Percentiles rank a stretch among this genome's conserved stretches.
These are phyloP conservation scores for Ceramica pisi DNA, from an alignment of 2,888 invertebrate genomes.

Conservation along the genomic window DNA sequence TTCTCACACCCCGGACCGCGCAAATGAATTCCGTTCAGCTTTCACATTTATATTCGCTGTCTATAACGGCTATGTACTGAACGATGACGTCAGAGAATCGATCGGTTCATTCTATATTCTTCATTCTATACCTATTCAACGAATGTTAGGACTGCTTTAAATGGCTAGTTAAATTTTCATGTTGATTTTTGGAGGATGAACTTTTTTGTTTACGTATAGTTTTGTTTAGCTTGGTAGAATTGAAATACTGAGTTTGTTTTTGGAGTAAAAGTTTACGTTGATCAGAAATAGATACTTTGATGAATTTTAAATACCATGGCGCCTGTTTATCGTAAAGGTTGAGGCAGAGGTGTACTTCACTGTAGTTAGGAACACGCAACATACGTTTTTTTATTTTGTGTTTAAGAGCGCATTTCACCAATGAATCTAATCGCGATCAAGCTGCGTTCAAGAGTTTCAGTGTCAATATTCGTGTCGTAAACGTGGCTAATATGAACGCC, in stretches of 20 bases:
- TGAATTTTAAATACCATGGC: too few species aligned
- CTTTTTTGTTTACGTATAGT: background rate
- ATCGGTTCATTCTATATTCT: constrained; percentile 31
- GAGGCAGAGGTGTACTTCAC: background rate
- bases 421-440: too few species aligned
- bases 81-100: constrained; percentile 64
- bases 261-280: background rate
- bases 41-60: constrained; percentile 31
- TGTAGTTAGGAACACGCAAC: too few species aligned
- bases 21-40: constrained; percentile 38
- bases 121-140: constrained; percentile 18
- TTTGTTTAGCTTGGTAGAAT: background rate
- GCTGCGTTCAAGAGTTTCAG: too few species aligned
- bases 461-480: too few species aligned
- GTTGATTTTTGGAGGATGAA: background rate
- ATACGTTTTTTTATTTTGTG: too few species aligned
- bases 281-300: background rate
- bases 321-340: background rate
- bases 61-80: constrained; percentile 35
- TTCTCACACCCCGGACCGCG: constrained; percentile 13
- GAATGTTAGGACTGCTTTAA: background rate
- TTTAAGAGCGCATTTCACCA: too few species aligned
- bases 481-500: too few species aligned
- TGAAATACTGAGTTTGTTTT: background rate
- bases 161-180: constrained; percentile 1